Base-by-base conservation (phyloP, 2,888 invertebrate genomes). In the Habrosyne pyritoides region DNA sequence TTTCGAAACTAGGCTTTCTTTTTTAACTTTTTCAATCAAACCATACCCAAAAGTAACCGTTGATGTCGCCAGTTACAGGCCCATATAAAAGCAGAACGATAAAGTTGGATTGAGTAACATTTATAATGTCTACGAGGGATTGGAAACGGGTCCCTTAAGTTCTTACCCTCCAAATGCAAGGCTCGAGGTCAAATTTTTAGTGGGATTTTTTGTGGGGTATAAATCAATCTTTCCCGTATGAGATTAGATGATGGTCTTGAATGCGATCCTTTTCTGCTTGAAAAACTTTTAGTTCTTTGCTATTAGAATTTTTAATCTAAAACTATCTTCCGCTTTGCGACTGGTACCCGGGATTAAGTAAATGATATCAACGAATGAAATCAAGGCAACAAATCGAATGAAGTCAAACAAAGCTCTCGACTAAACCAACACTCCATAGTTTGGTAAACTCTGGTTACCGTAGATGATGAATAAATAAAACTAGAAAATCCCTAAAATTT, bases 71-170 rank as follows among this genome's bases (percentile, higher is more conserved):
- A 7, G 14, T 42, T 42, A 6, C 42, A 18, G 18, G 42, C 18
- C 42, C 14, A 42, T 42, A 42, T 18, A 42, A 36, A 14, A 42
- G 14, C 18, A 8, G 42, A 18, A 42, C 42, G 42, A 42, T 42
- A 42, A 42, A 42, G 42, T 42, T 42, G 42, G 42, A 42, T 42
- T 42, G 42, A 42, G 42, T 42, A 42, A 42, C 42, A 42, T 42
- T 42, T 42, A 42, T 42, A 42, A 42, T 42, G 42, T 42, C 42
- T 18, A 18, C 18, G 42, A 18, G 42, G 36, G 14, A 36, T 36
- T 36, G 36, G 14, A 10, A 36, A 6, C 36, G 36, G 42, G 14
- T 42, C 18, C 42, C 42, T 42, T 8, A 42, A 42, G 42, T 42
- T 42, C 8, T 42, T 6, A 42, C 42, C 18, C 42, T 18, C 42